Percentiles rank a stretch among this genome's conserved stretches.
These are phyloP conservation scores for Sapayoa aenigma DNA, from an alignment of 2,113 vertebrate species.

Conservation along the genomic window DNA sequence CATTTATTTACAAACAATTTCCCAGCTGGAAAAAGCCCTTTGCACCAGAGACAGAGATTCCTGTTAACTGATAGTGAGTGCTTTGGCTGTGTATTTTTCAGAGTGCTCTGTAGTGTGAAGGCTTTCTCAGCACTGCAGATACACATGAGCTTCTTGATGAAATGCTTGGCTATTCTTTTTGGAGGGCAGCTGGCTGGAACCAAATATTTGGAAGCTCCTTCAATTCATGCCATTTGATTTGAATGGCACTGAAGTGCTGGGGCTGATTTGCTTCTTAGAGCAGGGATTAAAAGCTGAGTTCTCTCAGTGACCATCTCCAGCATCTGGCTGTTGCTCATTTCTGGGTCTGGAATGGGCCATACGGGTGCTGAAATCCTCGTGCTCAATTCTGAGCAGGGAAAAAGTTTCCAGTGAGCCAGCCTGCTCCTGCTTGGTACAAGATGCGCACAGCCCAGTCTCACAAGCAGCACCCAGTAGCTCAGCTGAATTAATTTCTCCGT, in stretches of 20 bases:
- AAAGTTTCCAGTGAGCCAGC: neutral
- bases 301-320: neutral
- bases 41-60: neutral
- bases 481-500: neutral
- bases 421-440: neutral
- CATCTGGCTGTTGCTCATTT: neutral
- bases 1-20: slow-evolving; percentile 20
- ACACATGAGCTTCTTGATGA: neutral
- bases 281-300: neutral
- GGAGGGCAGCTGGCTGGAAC: neutral
- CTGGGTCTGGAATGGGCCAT: neutral
- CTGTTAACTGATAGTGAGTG: neutral
- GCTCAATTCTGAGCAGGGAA: neutral
- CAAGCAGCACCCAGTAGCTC: neutral
- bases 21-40: slow-evolving; percentile 12
- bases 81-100: slow-evolving; percentile 37
- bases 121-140: neutral
- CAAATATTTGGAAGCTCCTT: neutral
- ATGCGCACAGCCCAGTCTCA: neutral
- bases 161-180: neutral
- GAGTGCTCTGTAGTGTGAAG: slow-evolving; percentile 46
- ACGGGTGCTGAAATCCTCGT: neutral
- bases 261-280: neutral
- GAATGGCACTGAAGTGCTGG: neutral
- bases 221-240: neutral